These are phyloP conservation scores for Byasa hedistus DNA, from an alignment of 2,888 invertebrate genomes.

Conservation along the genomic window DNA sequence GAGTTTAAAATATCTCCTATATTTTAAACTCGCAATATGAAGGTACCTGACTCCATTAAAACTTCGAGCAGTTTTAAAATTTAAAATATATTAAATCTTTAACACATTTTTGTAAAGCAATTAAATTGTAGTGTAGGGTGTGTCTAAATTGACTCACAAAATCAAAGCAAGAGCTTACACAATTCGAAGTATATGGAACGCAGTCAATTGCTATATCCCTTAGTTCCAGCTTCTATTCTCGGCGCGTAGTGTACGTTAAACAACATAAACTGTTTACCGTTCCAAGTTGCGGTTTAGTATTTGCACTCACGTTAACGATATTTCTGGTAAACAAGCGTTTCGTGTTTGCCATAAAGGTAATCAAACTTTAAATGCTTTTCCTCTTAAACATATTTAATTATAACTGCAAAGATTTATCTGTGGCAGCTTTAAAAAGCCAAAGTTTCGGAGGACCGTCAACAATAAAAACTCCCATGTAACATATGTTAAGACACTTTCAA, in stretches of 20 bases:
- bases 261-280: slow-evolving; percentile 13
- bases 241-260: slow-evolving; percentile 1
- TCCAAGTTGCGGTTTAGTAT: slow-evolving; percentile 6
- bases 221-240: slow-evolving; percentile 1
- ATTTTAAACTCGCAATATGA: background rate
- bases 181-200: background rate
- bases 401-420: background rate
- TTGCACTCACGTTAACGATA: background rate
- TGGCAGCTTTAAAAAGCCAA: background rate
- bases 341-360: background rate
- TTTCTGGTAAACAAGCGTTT: slow-evolving; percentile 5
- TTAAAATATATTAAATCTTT: no score
- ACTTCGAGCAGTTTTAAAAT: background rate
- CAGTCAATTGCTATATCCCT: slow-evolving; percentile 3
- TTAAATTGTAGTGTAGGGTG: background rate
- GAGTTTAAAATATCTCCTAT: background rate
- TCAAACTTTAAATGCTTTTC: background rate
- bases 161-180: background rate
- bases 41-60: background rate
- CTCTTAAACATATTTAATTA: background rate
- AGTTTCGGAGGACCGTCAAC: background rate
- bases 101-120: background rate
- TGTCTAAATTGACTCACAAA: background rate
- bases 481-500: background rate
- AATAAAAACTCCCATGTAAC: background rate